phyloP scores from a whole-genome alignment of 2,797 vertebrate species.

The Betta splendens region DNA sequence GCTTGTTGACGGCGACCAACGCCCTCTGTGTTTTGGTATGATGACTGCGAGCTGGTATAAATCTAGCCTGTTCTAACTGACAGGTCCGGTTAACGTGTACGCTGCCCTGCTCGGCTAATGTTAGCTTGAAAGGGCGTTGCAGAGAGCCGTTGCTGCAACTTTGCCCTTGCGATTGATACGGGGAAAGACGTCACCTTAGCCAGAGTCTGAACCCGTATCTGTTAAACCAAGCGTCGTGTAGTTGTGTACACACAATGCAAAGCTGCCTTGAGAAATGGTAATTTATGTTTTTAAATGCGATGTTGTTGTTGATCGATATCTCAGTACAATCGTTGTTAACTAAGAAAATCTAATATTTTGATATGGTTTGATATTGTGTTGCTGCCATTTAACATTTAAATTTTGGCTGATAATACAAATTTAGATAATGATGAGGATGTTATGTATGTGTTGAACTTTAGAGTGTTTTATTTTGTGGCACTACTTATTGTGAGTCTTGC shows the following conservation, averaged over 20 bases:
- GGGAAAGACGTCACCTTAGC: constrained; percentile 50
- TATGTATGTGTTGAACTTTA: constrained; percentile 2
- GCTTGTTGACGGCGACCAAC: background rate
- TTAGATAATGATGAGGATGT: constrained; percentile 14
- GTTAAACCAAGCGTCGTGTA: background rate
- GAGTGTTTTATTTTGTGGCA: constrained; percentile 2
- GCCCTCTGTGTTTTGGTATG: constrained; percentile 16
- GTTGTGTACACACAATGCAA: constrained; percentile 3
- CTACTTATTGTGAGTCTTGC: background rate
- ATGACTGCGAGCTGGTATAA: background rate
- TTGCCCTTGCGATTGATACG: constrained; percentile 73
- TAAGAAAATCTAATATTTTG: background rate
- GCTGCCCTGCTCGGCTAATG: constrained; percentile 68
- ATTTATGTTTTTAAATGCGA: no score
- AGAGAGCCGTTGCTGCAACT: constrained; percentile 79
- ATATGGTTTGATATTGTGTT: background rate
- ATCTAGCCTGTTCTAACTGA: constrained; percentile 34
- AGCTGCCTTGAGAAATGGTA: background rate
- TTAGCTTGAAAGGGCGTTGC: constrained; percentile 80
- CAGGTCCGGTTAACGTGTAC: constrained; percentile 48
- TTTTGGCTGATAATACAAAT: background rate
- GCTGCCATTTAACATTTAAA: background rate
- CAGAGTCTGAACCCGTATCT: constrained; percentile 12
- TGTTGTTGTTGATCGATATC: no score
- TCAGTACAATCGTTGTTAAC: no score